phyloP scores from a whole-genome alignment of 2,888 invertebrate species.

The Torymus auratus region DNA sequence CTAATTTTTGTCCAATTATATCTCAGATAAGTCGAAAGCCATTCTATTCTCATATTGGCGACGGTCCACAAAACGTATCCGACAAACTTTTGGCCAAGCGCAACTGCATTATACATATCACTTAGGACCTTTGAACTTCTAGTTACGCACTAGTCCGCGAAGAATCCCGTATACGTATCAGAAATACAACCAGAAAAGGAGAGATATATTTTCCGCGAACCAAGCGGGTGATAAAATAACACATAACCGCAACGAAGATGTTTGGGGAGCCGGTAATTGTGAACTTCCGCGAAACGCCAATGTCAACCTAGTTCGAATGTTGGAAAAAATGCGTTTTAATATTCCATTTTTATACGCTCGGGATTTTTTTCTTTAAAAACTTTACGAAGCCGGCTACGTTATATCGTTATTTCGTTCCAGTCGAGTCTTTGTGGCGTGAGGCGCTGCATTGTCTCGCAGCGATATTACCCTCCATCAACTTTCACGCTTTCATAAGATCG shows the following conservation, averaged over 20 bases:
- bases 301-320: background rate
- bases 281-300: constrained; percentile 29
- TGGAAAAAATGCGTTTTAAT: constrained; percentile 47
- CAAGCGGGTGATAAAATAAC: constrained; percentile 30
- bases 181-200: no score
- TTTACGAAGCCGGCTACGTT: constrained; percentile 45
- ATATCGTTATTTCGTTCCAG: constrained; percentile 4
- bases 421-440: background rate
- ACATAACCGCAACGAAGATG: background rate
- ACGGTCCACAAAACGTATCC: no score
- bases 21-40: background rate
- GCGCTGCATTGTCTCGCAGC: constrained; percentile 3
- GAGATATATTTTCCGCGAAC: no score
- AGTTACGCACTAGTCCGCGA: no score
- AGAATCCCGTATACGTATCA: no score
- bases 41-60: no score
- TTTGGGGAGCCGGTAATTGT: background rate
- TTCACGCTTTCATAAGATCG: constrained; percentile 13
- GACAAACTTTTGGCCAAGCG: no score
- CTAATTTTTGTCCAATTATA: background rate
- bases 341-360: constrained; percentile 38
- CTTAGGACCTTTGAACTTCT: no score
- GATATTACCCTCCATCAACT: constrained; percentile 22
- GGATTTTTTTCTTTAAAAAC: constrained; percentile 37
- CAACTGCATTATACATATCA: no score